Evolutionary conservation across 2,797 vertebrate genomes (phyloP), one percentile per base, ranked within the genome.

Genomic region (Anabas testudineus): DNA sequence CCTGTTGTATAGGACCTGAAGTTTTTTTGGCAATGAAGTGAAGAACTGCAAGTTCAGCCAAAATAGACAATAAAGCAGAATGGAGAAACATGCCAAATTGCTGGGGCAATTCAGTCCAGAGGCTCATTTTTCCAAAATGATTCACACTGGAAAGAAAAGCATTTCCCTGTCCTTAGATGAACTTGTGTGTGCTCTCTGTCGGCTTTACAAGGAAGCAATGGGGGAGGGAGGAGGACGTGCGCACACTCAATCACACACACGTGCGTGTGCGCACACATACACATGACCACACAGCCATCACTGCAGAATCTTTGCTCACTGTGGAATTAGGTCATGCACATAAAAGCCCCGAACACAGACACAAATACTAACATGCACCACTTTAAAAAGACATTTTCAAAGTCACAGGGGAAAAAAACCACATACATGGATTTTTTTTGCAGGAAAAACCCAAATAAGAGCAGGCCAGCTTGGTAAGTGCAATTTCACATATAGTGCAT

Each of bases 21-120:
- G 93, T 89, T 93, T 93, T 94, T 89, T 94, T 94, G 94, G 93
- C 93, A 93, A 87, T 62, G 45, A 79, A 86, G 86, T 37, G 76
- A 91, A 93, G 94, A 95, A 95, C 91, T 94, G 89, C 92, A 92
- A 95, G 94, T 96, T 96, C 95, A 95, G 95, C 95, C 96, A 96
- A 96, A 95, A 97, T 90, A 95, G 95, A 97, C 95, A 96, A 95
- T 95, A 95, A 96, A 96, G 95, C 93, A 95, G 93, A 95, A 92
- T 90, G 90, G 90, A 94, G 94, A 87, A 94, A 92, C 92, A 91
- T 89, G 96, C 95, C 95, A 96, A 95, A 95, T 95, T 95, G 93
- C 93, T 90, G 92, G 92, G 91, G 92, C 93, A 93, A 94, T 94
- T 93, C 91, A 90, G 93, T 93, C 89, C 95, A 95, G 93, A 92